Evolutionary conservation across 2,888 invertebrate genomes (phyloP).

Genomic region (Lochmaea crataegi): DNA sequence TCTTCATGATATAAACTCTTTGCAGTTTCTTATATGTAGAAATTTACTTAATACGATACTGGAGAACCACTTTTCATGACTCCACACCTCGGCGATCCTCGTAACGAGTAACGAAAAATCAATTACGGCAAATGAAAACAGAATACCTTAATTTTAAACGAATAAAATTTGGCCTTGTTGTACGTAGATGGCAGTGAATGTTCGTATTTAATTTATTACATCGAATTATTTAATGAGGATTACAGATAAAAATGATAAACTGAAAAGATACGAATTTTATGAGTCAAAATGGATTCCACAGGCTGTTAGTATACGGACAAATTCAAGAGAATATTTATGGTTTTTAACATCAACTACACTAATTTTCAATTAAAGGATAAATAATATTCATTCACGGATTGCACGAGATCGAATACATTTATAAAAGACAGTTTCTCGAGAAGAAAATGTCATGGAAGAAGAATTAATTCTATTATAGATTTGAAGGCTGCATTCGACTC

Average conservation of each 20-base stretch:
- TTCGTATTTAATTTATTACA: not conserved
- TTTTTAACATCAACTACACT: no score
- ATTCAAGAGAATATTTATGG: no score
- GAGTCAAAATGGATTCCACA: no score
- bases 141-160: slow-evolving; percentile 25
- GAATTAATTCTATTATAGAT: no score
- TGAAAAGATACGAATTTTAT: not conserved
- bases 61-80: not conserved
- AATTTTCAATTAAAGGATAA: no score
- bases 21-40: not conserved
- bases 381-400: no score
- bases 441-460: no score
- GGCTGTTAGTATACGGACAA: no score
- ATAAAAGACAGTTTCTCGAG: no score
- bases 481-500: no score
- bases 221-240: not conserved
- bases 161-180: slow-evolving; percentile 15
- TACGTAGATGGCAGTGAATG: slow-evolving; percentile 28
- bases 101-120: slow-evolving; percentile 27
- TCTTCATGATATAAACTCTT: no score
- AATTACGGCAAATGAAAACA: slow-evolving; percentile 23
- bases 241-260: not conserved
- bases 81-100: slow-evolving; percentile 12
- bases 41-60: slow-evolving; percentile 10
- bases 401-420: no score